phyloP scores from a whole-genome alignment of 2,888 invertebrate species.

The Tholera decimalis region DNA sequence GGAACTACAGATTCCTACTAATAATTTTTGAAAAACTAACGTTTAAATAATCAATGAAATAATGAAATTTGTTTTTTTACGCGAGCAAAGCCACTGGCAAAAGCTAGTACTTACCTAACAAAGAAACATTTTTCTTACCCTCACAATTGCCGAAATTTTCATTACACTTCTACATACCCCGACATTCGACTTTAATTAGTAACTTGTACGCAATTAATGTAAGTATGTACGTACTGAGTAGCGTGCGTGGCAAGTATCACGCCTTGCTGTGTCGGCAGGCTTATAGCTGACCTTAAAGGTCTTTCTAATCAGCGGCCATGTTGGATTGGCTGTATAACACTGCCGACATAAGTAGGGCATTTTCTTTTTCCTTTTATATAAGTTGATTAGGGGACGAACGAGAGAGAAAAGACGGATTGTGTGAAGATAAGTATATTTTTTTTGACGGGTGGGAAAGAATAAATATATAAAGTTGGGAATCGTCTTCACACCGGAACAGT shows the following conservation, averaged over 20 bases:
- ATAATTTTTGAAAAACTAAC: too few species aligned
- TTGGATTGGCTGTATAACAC: slow-evolving; percentile 22
- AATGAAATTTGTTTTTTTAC: too few species aligned
- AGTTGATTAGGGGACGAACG: background rate
- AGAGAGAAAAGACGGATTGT: too few species aligned
- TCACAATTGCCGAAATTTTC: background rate
- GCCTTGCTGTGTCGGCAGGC: slow-evolving; percentile 28
- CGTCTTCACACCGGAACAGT: too few species aligned
- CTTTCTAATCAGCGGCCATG: slow-evolving; percentile 23
- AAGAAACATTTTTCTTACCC: background rate
- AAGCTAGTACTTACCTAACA: too few species aligned
- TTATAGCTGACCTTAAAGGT: slow-evolving; percentile 18
- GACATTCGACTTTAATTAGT: slow-evolving; percentile 7
- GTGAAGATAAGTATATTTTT: too few species aligned
- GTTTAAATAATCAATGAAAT: too few species aligned
- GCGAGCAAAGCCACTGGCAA: too few species aligned
- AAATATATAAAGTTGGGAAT: too few species aligned
- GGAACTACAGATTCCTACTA: too few species aligned
- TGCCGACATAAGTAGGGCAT: background rate
- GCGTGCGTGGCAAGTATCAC: background rate
- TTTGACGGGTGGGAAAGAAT: too few species aligned
- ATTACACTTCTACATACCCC: background rate
- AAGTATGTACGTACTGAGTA: too few species aligned
- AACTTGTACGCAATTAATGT: slow-evolving; percentile 22
- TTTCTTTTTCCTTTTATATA: background rate